Evolutionary conservation across 2,888 invertebrate species (phyloP), one percentile per base, ranked within the genome.

Genomic region (Nomada flava): DNA sequence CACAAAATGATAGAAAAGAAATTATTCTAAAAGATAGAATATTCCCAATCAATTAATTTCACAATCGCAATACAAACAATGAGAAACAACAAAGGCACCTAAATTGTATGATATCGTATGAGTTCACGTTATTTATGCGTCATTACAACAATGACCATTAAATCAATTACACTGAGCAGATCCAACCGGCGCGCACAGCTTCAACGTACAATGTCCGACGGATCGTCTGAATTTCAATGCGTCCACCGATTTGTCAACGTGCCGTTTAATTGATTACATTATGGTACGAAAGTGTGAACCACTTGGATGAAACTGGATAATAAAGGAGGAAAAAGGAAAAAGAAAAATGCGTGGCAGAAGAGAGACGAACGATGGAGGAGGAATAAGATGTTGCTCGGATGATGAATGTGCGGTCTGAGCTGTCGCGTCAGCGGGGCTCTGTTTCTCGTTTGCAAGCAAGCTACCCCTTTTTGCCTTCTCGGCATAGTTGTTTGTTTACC

Each of bases 381-480:
- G 73, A 85, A 73, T 79, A 86, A 79, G 84, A 87, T 85, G 86
- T 82, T 85, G 88, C 85, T 86, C 86, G 89, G 91, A 92, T 92
- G 92, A 92, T 91, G 91, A 91, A 92, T 92, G 91, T 88, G 89
- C 91, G 88, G 88, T 91, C 90, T 92, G 89, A 90, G 90, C 88
- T 87, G 85, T 89, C 88, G 90, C 91, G 92, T 92, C 92, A 91
- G 91, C 91, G 89, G 89, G 89, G 90, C 90, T 91, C 91, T 92
- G 91, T 92, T 91, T 89, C 91, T 90, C 91, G 91, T 92, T 91
- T 92, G 92, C 92, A 91, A 91, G 90, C 90, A 89, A 88, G 88
- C 89, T 82, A 81, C 84, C 79, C 42, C 15, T 83, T 85, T 84
- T 85, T 83, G 82, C 85, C 71, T 70, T 67, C 55, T 53, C 72